A percentile compares a stretch with the other conserved stretches of the same genome.
Evolutionary conservation across 92 coral and sea anemone species (phyloP).

Genomic region (Micromussa lordhowensis): DNA sequence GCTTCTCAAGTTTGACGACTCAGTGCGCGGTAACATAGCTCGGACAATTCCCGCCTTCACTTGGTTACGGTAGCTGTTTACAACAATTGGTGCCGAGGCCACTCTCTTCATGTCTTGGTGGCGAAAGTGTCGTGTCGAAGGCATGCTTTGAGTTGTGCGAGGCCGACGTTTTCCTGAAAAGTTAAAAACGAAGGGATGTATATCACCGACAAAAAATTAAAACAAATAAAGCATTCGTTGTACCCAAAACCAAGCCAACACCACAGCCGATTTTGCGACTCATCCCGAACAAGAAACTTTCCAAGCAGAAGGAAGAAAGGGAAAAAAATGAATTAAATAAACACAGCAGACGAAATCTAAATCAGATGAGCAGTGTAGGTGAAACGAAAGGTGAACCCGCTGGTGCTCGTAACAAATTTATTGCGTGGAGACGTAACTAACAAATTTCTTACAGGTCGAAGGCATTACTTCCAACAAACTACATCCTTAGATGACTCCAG

Average conservation of each 20-base stretch:
- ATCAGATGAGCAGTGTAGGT: not conserved
- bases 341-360: not conserved
- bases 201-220: too few relatives aligned
- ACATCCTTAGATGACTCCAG: not conserved
- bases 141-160: conserved; percentile 88
- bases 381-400: not conserved
- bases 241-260: not conserved
- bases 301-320: not conserved
- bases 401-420: not conserved
- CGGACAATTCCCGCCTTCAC: conserved; percentile 70
- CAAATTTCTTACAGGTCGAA: conserved; percentile 1
- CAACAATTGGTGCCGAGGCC: conserved; percentile 77
- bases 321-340: too few relatives aligned
- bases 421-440: not conserved
- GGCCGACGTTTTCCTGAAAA: conserved; percentile 84
- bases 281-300: not conserved
- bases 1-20: conserved; percentile 44
- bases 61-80: conserved; percentile 76
- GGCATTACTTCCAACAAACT: conserved; percentile 1
- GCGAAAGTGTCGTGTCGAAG: conserved; percentile 64
- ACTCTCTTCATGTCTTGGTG: conserved; percentile 68
- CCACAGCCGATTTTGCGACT: not conserved
- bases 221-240: not conserved
- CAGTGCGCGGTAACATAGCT: conserved; percentile 70
- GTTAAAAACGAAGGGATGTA: not conserved